Percentiles rank a stretch among this genome's conserved stretches.
Conservation (phyloP, 2,888 invertebrate genomes). For the Noctua fimbriata region DNA sequence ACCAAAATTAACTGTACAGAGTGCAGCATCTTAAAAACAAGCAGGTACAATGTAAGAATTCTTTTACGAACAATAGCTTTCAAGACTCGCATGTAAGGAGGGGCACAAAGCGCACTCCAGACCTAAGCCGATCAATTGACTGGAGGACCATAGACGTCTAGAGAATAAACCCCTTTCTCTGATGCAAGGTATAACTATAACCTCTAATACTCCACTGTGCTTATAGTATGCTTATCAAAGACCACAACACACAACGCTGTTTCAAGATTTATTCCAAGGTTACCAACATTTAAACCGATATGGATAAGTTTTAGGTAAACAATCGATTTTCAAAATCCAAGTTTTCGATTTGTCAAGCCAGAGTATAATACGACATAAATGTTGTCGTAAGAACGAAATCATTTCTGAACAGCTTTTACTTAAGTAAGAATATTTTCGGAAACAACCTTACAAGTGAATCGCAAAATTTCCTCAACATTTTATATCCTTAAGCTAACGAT, state of each 20-base stretch:
- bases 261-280: not conserved
- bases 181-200: slow-evolving; percentile 4
- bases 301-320: not conserved
- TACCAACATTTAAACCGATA: not conserved
- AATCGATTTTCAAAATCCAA: not conserved
- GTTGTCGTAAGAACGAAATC: not conserved
- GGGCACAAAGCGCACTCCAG: slow-evolving; percentile 45
- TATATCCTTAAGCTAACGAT: slow-evolving; percentile 39
- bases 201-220: slow-evolving; percentile 14
- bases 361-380: not conserved
- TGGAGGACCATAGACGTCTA: slow-evolving; percentile 50
- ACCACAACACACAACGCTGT: too few species aligned
- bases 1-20: slow-evolving; percentile 1
- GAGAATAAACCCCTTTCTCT: slow-evolving; percentile 39
- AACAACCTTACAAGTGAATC: not conserved
- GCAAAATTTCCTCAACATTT: slow-evolving; percentile 9
- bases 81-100: slow-evolving; percentile 11
- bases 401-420: not conserved
- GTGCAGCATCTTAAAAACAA: slow-evolving; percentile 10
- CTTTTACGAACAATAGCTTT: slow-evolving; percentile 31
- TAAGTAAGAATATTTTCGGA: not conserved
- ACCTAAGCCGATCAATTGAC: slow-evolving; percentile 55
- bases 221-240: not conserved
- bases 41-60: slow-evolving; percentile 22
- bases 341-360: not conserved